Base-by-base conservation (phyloP, 2,888 invertebrate species). In the Brassicogethes aeneus region DNA sequence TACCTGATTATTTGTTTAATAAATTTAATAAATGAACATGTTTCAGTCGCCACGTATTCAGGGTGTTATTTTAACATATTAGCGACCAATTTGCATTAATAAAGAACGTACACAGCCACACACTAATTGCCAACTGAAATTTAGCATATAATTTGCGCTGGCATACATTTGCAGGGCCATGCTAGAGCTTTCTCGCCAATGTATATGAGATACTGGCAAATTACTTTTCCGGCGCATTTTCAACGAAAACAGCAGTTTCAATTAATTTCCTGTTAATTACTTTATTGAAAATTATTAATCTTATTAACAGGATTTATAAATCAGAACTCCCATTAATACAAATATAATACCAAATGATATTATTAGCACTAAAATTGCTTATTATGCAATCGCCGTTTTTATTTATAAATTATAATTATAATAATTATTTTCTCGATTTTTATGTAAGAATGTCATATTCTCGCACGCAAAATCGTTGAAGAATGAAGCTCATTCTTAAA, bases 51-150 rank as follows among this genome's bases (percentile, higher is more conserved):
- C n/a, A 23, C 23, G 23, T 5, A 23, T 7, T 23, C 23, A 23
- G 32, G 23, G 42, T 46, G 50, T 48, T 48, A 50, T 47, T 53
- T 49, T 38, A 48, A 50, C 43, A 46, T 46, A 52, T 53, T 52
- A 49, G 40, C 39, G 35, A 31, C 45, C 45, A 55, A 53, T 55
- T 49, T 50, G 45, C 50, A 50, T 43, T 45, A 45, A 52, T 50
- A 45, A 53, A 52, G 50, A 51, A 52, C 41, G 44, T 43, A 48
- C 47, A 45, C 43, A 36, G 43, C 38, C 34, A 46, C 29, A 42
- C 40, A 40, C 46, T 50, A 46, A 41, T 43, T 36, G 35, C 41
- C 43, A 46, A 41, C 47, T 51, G 47, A 50, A 53, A 54, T 54
- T 50, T 46, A 47, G 40, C 49, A 43, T 35, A 42, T 53, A 47